Percentiles rank a stretch among this genome's conserved stretches.
Conservation (phyloP, 1,140 invertebrate genomes). For the Aphelenchoides avenae region DNA sequence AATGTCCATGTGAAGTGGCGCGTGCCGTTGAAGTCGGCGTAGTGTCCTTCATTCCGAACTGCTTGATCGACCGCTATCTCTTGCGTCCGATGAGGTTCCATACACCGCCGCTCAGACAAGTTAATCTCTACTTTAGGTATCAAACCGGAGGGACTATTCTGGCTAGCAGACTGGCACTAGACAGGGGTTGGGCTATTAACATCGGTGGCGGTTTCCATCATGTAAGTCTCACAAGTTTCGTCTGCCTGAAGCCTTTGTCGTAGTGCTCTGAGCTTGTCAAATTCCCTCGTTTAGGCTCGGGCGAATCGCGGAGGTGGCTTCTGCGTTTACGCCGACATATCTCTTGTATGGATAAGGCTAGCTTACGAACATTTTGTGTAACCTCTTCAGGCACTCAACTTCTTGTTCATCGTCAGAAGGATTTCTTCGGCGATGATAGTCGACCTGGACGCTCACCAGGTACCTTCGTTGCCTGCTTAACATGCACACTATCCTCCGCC, state of each 20-base stretch:
- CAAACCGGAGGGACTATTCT: slow-evolving; percentile 78
- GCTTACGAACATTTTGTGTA: slow-evolving; percentile 82
- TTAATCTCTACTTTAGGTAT: slow-evolving; percentile 63
- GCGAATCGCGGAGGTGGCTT: slow-evolving; percentile 78
- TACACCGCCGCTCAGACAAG: background rate
- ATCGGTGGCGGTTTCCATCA: slow-evolving; percentile 79
- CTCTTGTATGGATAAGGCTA: no score
- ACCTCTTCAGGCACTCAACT: slow-evolving; percentile 71
- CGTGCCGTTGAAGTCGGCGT: slow-evolving; percentile 72
- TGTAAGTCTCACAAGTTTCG: slow-evolving; percentile 17
- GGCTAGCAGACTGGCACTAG: slow-evolving; percentile 72
- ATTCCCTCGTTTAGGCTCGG: slow-evolving; percentile 66
- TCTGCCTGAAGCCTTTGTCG: no score
- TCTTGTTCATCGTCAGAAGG: slow-evolving; percentile 66
- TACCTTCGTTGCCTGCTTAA: slow-evolving; percentile 23
- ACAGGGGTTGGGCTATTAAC: slow-evolving; percentile 79
- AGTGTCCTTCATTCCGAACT: slow-evolving; percentile 73
- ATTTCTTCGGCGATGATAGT: slow-evolving; percentile 75
- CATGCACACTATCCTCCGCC: background rate
- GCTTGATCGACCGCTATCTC: slow-evolving; percentile 71
- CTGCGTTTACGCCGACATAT: slow-evolving; percentile 80
- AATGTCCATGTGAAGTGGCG: slow-evolving; percentile 65
- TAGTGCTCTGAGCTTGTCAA: slow-evolving; percentile 2
- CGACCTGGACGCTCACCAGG: slow-evolving; percentile 79
- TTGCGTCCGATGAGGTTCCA: slow-evolving; percentile 66